Base-by-base conservation (phyloP, 2,888 invertebrate species). In the Acronicta psi region DNA sequence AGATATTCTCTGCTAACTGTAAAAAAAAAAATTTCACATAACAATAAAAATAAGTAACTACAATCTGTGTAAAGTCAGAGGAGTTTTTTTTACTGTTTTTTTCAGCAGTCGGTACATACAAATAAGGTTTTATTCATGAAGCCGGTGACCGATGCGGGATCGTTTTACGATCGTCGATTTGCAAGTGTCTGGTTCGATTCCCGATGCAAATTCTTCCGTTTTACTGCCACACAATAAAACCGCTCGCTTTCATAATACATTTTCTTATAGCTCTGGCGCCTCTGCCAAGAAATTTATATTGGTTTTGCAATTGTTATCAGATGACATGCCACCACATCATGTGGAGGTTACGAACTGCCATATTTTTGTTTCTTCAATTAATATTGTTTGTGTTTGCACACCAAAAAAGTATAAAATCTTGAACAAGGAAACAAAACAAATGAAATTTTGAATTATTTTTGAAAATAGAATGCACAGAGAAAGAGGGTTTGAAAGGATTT, bases 91-190 rank as follows among this genome's bases (percentile, higher is more conserved):
- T 18, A 57, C 11, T 38, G 14, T 16, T 65, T 61, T 69, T 71
- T 63, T 58, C 55, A 56, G 45, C 50, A 37, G 42, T 40, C 52
- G 16, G 42, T 52, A 63, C 54, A 55, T 58, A 71, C 57, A 59
- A 71, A 72, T 78, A 73, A 68, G 76, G 67, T 83, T 87, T 90
- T 91, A 90, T 91, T 90, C 87, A 90, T 87, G 87, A 83, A 79
- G 72, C 76, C 80, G 80, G 86, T 87, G 87, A 88, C 89, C 84
- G 82, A 72, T 69, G 81, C 77, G 75, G 85, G 86, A 87, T 84
- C 85, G 86, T 83, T 92, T 91, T 91, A 92, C 91, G 91, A 90
- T 83, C 83, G 82, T 86, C 85, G 86, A 88, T 87, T 90, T 90
- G 85, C 85, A 85, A 87, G 86, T 86, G 85, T 85, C 85, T 83